Base-by-base conservation (phyloP, 2,888 invertebrate species). In the Criorhina ranunculi region DNA sequence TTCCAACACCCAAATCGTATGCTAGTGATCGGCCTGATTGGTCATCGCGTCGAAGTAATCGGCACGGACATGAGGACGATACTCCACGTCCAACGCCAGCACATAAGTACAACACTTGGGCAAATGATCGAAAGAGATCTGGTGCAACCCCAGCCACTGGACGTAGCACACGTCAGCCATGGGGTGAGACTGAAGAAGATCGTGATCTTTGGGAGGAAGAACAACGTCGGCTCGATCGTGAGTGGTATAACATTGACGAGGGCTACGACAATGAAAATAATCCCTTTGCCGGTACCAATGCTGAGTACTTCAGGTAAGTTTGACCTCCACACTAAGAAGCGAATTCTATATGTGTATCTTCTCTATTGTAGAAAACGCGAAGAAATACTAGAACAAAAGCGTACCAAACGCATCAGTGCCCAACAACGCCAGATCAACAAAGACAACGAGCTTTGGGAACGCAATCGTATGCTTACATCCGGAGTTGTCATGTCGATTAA, bases 401-500 rank as follows among this genome's bases (percentile, higher is more conserved):
- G 97, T 86, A 97, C 97, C 89, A 97, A 98, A 90, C 94, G 98
- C 62, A 95, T 99, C 91, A 98, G 98, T 0, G 99, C 99, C 0
- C 98, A 98, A 88, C 96, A 99, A 88, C 94, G 98, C 78, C 99
- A 99, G 93, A 98, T 98, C 88, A 98, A 99, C 92, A 97, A 97
- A 92, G 99, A 99, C 93, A 99, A 99, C 91, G 99, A 99, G 90
- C 93, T 98, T 88, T 99, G 99, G 99, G 99, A 99, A 92, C 94
- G 98, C 24, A 99, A 99, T 93, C 94, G 99, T 86, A 98, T 99
- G 98, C 93, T 99, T 29, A 97, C 98, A 5, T 97, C 96, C 31
- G 97, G 99, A 15, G 98, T 98, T 0, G 98, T 99, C 0, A 96
- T 96, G 89, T 95, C 96, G 31, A 95, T 97, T 42, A 96, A 96